Percentiles rank a stretch among this genome's conserved stretches.
Conservation (phyloP, 2,113 vertebrate genomes). For the Archilochus colubris region DNA sequence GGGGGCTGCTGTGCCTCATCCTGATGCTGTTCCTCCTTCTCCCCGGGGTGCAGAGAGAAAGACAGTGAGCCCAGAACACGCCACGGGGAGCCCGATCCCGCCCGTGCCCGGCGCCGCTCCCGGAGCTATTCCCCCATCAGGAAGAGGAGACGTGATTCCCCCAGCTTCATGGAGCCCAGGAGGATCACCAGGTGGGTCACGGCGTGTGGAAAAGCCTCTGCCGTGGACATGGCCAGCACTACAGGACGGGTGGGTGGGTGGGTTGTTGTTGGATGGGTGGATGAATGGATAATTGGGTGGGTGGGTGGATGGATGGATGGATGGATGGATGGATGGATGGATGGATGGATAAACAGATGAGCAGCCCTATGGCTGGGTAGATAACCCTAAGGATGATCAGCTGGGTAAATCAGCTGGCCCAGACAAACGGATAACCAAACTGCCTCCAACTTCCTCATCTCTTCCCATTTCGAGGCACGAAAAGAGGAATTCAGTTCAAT, state of each 20-base stretch:
- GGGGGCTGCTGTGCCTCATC: not conserved
- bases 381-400: too few relatives aligned
- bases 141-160: slow-evolving; percentile 94
- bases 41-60: slow-evolving; percentile 80
- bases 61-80: slow-evolving; percentile 83
- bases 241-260: accelerated
- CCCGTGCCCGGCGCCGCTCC: slow-evolving; percentile 88
- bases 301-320: too few relatives aligned
- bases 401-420: too few relatives aligned
- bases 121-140: slow-evolving; percentile 97
- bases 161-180: slow-evolving; percentile 98
- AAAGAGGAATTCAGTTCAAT: too few relatives aligned
- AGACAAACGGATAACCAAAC: too few relatives aligned
- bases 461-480: too few relatives aligned
- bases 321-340: accelerated
- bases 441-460: too few relatives aligned
- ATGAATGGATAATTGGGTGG: too few relatives aligned
- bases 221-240: accelerated
- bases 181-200: slow-evolving; percentile 92
- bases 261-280: not conserved
- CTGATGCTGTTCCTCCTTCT: not conserved
- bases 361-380: too few relatives aligned
- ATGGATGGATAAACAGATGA: accelerated
- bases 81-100: slow-evolving; percentile 85
- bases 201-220: accelerated